Conservation (phyloP, 2,113 vertebrate genomes). For the Periophthalmodon schlosseri region DNA sequence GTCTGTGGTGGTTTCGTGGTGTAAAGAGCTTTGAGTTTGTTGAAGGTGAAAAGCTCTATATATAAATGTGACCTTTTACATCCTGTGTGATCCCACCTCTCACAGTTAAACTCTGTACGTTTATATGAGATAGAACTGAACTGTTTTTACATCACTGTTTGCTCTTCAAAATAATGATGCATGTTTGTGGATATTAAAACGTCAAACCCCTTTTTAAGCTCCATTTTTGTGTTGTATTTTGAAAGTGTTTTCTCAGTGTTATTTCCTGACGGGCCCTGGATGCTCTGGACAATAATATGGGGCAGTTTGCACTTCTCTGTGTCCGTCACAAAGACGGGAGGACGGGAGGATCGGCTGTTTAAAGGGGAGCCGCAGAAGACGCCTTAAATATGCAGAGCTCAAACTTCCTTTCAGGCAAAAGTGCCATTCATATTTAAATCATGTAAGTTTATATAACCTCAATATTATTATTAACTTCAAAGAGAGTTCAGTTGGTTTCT, state of each 20-base stretch:
- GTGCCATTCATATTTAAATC: constrained; percentile 5
- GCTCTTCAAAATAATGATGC: too few relatives aligned
- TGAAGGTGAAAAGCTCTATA: too few relatives aligned
- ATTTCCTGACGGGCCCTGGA: neutral
- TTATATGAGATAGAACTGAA: too few relatives aligned
- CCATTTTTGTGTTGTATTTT: neutral
- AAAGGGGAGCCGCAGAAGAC: neutral
- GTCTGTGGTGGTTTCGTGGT: too few relatives aligned
- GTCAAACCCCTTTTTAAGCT: too few relatives aligned
- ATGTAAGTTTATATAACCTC: neutral
- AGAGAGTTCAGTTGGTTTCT: neutral
- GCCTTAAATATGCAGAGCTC: constrained; percentile 5
- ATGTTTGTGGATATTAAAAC: neutral
- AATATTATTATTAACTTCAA: constrained; percentile 3
- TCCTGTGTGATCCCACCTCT: neutral
- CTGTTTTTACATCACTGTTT: too few relatives aligned
- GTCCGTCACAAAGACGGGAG: neutral
- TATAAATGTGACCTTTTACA: too few relatives aligned
- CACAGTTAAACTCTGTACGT: neutral
- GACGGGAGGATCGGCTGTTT: neutral
- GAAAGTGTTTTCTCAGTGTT: neutral
- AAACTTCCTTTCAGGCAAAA: constrained; percentile 4
- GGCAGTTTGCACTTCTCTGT: neutral
- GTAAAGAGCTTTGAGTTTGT: too few relatives aligned
- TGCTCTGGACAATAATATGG: neutral